Conservation (phyloP, 2,113 vertebrate species). For the Trematocara nigrifrons region DNA sequence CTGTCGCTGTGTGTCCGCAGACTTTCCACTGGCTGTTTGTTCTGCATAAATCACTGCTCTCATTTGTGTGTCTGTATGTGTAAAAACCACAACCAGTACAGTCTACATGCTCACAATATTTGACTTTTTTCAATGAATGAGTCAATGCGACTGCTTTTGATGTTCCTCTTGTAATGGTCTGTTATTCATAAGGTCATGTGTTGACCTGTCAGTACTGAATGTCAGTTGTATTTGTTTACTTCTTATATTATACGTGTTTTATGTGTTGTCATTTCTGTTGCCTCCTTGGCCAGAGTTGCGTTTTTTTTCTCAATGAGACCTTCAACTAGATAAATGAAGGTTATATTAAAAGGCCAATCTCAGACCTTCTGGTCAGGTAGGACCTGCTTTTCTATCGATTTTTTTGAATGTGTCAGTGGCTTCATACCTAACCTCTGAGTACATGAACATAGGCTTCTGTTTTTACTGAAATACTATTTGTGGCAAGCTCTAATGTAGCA, state of each 20-base stretch:
- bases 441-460: neutral
- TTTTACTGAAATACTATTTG: neutral
- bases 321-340: neutral
- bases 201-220: neutral
- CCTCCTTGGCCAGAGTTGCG: neutral
- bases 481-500: neutral
- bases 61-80: neutral
- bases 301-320: neutral
- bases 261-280: neutral
- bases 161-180: neutral
- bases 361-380: neutral
- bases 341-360: neutral
- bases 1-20: neutral
- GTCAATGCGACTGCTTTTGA: neutral
- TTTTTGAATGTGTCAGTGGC: neutral
- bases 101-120: neutral
- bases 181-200: neutral
- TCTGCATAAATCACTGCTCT: neutral
- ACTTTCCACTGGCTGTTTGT: neutral
- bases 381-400: neutral
- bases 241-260: neutral
- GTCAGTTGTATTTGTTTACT: neutral
- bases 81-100: neutral
- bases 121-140: neutral
- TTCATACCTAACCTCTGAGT: neutral